phyloP scores from a whole-genome alignment of 2,888 invertebrate genomes.

The Periphyllus acericola region DNA sequence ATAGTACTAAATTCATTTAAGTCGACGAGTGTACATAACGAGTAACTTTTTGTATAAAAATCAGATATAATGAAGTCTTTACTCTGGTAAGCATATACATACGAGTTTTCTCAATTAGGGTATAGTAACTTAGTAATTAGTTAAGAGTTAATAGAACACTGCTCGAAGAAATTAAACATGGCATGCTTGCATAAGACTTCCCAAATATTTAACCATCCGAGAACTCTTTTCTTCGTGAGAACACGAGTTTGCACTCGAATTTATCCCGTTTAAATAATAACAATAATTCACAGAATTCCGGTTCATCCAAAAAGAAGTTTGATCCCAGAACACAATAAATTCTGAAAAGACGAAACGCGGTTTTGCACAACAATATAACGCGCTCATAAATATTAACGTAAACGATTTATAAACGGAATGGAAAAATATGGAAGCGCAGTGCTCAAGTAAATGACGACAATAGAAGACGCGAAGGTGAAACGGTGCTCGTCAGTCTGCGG shows the following conservation, averaged over 20 bases:
- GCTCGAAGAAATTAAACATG: slow-evolving; percentile 37
- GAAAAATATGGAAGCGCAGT: too few relatives aligned
- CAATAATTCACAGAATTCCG: not conserved
- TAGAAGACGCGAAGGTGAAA: too few relatives aligned
- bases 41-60: slow-evolving; percentile 16
- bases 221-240: slow-evolving; percentile 14
- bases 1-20: not conserved
- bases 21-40: not conserved
- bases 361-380: too few relatives aligned
- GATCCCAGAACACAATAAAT: not conserved
- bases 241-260: slow-evolving; percentile 48
- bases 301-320: not conserved
- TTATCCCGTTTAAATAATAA: slow-evolving; percentile 7
- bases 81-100: not conserved
- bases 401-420: too few relatives aligned
- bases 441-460: too few relatives aligned
- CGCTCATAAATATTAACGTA: too few relatives aligned
- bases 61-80: slow-evolving; percentile 1
- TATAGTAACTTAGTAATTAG: slow-evolving; percentile 34
- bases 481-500: too few relatives aligned
- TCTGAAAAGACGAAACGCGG: not conserved
- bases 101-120: slow-evolving; percentile 1
- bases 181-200: slow-evolving; percentile 2
- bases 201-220: slow-evolving; percentile 9
- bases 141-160: slow-evolving; percentile 38